phyloP scores from a whole-genome alignment of 1,140 invertebrate species.

The Lepidotrigona ventralis region DNA sequence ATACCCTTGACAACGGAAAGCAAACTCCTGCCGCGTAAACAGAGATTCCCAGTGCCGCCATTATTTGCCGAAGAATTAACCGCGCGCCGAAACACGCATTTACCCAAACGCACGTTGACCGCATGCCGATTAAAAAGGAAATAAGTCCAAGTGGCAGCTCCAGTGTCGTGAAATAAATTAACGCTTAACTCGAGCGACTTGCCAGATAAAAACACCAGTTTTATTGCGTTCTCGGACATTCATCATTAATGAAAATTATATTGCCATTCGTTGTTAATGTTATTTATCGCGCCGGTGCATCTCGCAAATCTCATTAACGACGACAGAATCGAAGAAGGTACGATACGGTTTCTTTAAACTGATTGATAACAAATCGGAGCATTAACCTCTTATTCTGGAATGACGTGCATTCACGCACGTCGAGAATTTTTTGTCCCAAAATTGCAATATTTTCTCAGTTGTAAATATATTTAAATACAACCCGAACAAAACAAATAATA shows the following conservation, averaged over 20 bases:
- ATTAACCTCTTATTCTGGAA: no score
- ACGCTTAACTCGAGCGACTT: not conserved
- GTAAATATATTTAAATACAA: no score
- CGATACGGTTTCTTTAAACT: no score
- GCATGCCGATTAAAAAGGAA: not conserved
- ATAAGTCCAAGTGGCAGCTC: not conserved
- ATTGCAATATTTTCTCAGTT: no score
- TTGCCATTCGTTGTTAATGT: no score
- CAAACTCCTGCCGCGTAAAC: conserved; percentile 30
- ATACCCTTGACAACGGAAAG: conserved; percentile 25
- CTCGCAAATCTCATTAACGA: no score
- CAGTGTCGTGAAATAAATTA: not conserved
- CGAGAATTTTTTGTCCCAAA: no score
- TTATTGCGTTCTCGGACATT: not conserved
- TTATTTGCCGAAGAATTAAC: conserved; percentile 35
- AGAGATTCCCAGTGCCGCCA: not conserved
- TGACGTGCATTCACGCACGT: no score
- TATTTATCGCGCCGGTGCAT: no score
- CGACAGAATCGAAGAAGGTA: no score
- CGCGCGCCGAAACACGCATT: not conserved
- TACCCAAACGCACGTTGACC: not conserved
- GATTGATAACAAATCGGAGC: no score
- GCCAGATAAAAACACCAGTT: not conserved
- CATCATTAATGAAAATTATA: not conserved
- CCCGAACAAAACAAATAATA: no score